Evolutionary conservation across 2,797 vertebrate species (phyloP).

Genomic region (Melanotaenia nigrans): DNA sequence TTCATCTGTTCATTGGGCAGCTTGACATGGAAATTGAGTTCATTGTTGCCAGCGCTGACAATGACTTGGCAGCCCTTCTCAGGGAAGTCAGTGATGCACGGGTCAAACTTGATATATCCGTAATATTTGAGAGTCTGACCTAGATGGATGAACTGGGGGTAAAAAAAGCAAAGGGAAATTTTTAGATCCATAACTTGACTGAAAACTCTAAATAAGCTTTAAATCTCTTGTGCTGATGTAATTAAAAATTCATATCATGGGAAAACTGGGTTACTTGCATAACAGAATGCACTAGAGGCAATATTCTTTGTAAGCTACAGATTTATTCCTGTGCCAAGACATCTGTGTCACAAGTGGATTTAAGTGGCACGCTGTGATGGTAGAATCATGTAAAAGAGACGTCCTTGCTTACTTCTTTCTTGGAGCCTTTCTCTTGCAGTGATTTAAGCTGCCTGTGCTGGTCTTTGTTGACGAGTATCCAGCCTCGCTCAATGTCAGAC

Average conservation of each 20-base stretch:
- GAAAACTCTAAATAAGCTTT: not conserved
- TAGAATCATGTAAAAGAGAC: constrained; percentile 2
- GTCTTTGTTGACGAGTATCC: constrained; percentile 98
- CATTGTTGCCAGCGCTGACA: constrained; percentile 95
- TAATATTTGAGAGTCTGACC: constrained; percentile 97
- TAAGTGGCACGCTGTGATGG: not conserved
- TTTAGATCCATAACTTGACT: not conserved
- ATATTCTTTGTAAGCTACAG: constrained; percentile 14
- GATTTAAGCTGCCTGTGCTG: constrained; percentile 97
- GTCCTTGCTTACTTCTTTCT: constrained; percentile 91
- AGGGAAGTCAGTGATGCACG: constrained; percentile 95
- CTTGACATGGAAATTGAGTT: constrained; percentile 98
- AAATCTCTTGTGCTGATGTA: constrained; percentile 35
- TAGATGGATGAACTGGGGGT: constrained; percentile 90
- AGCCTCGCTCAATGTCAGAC: constrained; percentile 94
- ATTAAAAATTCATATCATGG: constrained; percentile 43
- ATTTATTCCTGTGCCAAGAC: constrained; percentile 30
- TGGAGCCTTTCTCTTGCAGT: constrained; percentile 98
- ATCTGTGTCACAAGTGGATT: constrained; percentile 14
- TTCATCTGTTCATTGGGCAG: constrained; percentile 95
- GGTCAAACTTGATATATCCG: constrained; percentile 96
- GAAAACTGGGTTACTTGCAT: constrained; percentile 48
- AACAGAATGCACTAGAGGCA: constrained; percentile 27
- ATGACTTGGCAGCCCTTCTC: constrained; percentile 97
- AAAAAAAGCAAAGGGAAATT: not conserved